A percentile compares a stretch with the other conserved stretches of the same genome.
Evolutionary conservation across 2,888 invertebrate species (phyloP).

Genomic region (Magallana nippona): DNA sequence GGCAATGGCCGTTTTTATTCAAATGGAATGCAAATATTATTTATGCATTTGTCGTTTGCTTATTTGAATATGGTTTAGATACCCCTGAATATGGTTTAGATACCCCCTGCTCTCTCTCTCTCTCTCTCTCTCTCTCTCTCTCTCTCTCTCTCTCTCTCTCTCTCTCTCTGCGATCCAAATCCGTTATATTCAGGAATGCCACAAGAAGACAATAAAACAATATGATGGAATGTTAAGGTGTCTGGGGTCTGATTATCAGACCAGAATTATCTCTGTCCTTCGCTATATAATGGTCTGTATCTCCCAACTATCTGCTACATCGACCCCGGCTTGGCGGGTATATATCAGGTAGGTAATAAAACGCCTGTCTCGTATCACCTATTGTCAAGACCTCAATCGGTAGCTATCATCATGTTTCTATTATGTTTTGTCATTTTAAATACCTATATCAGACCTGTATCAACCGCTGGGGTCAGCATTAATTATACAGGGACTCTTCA

Average conservation of each 20-base stretch:
- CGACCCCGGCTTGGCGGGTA: not conserved
- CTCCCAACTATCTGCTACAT: not conserved
- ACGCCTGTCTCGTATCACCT: not conserved
- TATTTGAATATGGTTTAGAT: not conserved
- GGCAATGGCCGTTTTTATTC: not conserved
- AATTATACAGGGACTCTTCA: conserved; percentile 5
- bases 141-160: not conserved
- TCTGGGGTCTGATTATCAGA: not conserved
- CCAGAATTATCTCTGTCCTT: conserved; percentile 28
- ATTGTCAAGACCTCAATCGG: not conserved
- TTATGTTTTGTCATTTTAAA: conserved; percentile 35
- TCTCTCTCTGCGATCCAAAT: not conserved
- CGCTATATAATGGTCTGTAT: not conserved
- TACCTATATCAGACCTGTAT: conserved; percentile 12
- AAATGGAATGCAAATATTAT: not conserved
- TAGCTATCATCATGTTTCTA: conserved; percentile 23
- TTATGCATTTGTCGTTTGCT: too few relatives aligned
- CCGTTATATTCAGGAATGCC: not conserved
- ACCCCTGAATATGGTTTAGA: too few relatives aligned
- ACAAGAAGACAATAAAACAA: not conserved
- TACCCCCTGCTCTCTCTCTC: not conserved
- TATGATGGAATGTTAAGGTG: not conserved
- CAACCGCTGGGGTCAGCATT: conserved; percentile 4
- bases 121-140: conserved; percentile 29
- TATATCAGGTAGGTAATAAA: conserved; percentile 13